Evolutionary conservation across 2,797 vertebrate species (phyloP).

Genomic region (Oreonectes daqikongensis): DNA sequence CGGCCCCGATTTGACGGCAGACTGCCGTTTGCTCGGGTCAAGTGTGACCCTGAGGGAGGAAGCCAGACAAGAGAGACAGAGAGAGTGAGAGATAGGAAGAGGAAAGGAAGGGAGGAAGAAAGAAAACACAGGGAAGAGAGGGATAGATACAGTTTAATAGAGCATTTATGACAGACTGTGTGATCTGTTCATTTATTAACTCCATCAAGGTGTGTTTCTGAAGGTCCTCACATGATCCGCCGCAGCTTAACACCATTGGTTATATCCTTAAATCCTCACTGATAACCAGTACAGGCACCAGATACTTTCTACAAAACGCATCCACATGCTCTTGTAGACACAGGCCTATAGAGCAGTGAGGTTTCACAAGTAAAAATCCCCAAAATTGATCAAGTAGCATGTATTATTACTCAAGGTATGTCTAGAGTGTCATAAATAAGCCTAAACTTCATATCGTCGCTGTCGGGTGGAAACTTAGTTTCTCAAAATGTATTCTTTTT

Average conservation of each 20-base stretch:
- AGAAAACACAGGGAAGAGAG: constrained; percentile 7
- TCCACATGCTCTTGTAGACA: too few species aligned
- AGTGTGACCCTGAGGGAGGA: constrained; percentile 82
- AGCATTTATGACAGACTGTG: background rate
- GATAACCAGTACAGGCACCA: too few species aligned
- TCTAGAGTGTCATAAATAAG: too few species aligned
- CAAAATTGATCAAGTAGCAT: too few species aligned
- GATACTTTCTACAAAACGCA: too few species aligned
- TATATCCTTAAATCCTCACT: background rate
- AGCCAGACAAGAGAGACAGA: constrained; percentile 66
- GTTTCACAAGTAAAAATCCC: too few species aligned
- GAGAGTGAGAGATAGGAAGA: background rate
- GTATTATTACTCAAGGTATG: too few species aligned
- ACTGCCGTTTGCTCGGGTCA: constrained; percentile 83
- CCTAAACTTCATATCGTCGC: too few species aligned
- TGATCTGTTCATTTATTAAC: background rate
- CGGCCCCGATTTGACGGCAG: constrained; percentile 78
- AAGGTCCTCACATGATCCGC: background rate
- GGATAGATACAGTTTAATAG: constrained; percentile 28
- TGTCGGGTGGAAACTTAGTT: too few species aligned
- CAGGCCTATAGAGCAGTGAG: too few species aligned
- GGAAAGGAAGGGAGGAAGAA: background rate
- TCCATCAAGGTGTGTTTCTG: background rate
- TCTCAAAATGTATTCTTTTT: too few species aligned
- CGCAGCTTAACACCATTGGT: too few species aligned